phyloP scores from a whole-genome alignment of 2,888 invertebrate genomes.

The Conomelus anceps region DNA sequence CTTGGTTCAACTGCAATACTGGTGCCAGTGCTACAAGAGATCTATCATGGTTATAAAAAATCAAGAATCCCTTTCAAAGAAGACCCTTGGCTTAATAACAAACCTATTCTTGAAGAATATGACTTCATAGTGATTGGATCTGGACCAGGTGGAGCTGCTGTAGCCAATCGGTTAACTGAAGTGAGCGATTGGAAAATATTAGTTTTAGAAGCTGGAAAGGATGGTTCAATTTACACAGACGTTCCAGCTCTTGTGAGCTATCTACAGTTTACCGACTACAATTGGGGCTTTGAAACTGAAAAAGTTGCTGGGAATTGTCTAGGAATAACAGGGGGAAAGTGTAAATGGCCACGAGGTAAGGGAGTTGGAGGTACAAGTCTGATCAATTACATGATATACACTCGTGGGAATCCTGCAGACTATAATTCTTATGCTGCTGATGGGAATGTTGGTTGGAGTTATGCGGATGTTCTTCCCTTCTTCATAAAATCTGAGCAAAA shows the following conservation, averaged over 20 bases:
- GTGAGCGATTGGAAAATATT: slow-evolving; percentile 53
- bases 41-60: slow-evolving; percentile 30
- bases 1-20: not conserved
- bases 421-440: slow-evolving; percentile 35
- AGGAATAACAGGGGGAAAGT: slow-evolving; percentile 40
- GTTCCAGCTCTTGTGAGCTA: slow-evolving; percentile 51
- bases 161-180: slow-evolving; percentile 64
- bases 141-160: slow-evolving; percentile 62
- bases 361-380: slow-evolving; percentile 44
- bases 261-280: slow-evolving; percentile 53
- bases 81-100: slow-evolving; percentile 30
- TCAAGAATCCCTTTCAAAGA: slow-evolving; percentile 32
- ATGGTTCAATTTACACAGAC: slow-evolving; percentile 50
- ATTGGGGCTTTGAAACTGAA: slow-evolving; percentile 65
- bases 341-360: slow-evolving; percentile 36
- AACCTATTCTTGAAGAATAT: slow-evolving; percentile 32
- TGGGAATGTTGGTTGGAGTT: slow-evolving; percentile 45
- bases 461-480: slow-evolving; percentile 38
- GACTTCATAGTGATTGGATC: slow-evolving; percentile 49
- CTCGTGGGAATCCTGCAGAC: slow-evolving; percentile 35
- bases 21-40: slow-evolving; percentile 16
- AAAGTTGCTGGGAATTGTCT: slow-evolving; percentile 54
- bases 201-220: slow-evolving; percentile 56
- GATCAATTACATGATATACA: slow-evolving; percentile 55
- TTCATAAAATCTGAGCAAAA: slow-evolving; percentile 39